phyloP scores from a whole-genome alignment of 2,797 vertebrate genomes.

The Argya squamiceps region DNA sequence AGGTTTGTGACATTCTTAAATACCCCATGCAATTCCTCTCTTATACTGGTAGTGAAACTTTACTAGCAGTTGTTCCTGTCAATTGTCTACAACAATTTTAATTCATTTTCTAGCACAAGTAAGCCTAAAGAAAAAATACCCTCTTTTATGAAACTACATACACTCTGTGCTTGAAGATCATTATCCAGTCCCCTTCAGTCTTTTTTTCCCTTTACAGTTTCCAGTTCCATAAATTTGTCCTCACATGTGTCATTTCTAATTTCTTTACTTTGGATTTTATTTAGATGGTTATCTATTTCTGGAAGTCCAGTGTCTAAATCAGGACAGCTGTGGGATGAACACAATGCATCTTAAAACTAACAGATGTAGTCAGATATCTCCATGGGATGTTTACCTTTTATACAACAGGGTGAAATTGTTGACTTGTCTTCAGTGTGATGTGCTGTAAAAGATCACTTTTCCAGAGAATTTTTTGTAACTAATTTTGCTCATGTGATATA shows the following conservation, averaged over 20 bases:
- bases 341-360: background rate
- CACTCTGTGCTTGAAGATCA: background rate
- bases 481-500: background rate
- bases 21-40: background rate
- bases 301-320: background rate
- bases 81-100: background rate
- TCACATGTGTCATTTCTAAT: background rate
- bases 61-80: background rate
- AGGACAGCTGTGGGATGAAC: background rate
- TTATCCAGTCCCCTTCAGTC: background rate
- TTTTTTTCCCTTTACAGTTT: background rate
- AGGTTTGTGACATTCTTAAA: background rate
- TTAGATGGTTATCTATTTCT: background rate
- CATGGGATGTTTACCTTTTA: background rate
- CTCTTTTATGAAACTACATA: background rate
- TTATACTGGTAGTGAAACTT: background rate
- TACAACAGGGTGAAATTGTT: background rate
- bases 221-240: background rate
- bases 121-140: background rate
- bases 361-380: background rate
- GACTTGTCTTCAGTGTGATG: background rate
- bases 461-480: background rate
- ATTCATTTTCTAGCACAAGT: background rate
- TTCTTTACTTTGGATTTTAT: background rate
- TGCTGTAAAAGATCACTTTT: background rate